Evolutionary conservation across 2,888 invertebrate genomes (phyloP).

Genomic region (Sceliomorpha sp.): DNA sequence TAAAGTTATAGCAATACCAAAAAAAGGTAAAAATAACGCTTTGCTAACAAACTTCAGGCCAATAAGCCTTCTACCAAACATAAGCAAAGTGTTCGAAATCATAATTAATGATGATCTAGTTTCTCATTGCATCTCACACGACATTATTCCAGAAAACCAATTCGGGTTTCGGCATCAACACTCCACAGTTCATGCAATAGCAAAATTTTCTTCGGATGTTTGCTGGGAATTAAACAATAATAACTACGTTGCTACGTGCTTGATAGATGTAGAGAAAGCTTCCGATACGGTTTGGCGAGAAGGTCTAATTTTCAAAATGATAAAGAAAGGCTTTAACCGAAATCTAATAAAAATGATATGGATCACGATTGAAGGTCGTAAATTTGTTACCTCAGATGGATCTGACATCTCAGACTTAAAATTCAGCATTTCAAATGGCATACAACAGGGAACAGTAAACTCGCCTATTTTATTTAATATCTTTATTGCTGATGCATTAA

Average conservation of each 20-base stretch:
- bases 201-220: slow-evolving; percentile 44
- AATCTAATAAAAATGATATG: slow-evolving; percentile 56
- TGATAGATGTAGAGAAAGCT: slow-evolving; percentile 28
- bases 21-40: slow-evolving; percentile 27
- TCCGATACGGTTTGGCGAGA: slow-evolving; percentile 37
- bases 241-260: slow-evolving; percentile 36
- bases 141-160: slow-evolving; percentile 48
- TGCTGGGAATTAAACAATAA: slow-evolving; percentile 18
- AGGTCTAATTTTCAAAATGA: slow-evolving; percentile 55
- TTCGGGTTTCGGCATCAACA: slow-evolving; percentile 55
- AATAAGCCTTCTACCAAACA: slow-evolving; percentile 35
- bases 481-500: no score
- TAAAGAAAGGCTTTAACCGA: slow-evolving; percentile 45
- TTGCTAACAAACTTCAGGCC: slow-evolving; percentile 32
- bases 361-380: slow-evolving; percentile 45
- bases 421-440: no score
- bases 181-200: slow-evolving; percentile 55
- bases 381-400: slow-evolving; percentile 13
- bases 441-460: no score
- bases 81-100: slow-evolving; percentile 40
- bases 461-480: no score
- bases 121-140: slow-evolving; percentile 12
- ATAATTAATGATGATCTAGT: slow-evolving; percentile 31
- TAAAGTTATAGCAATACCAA: slow-evolving; percentile 24
- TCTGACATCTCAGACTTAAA: slow-evolving; percentile 4